A percentile compares a stretch with the other conserved stretches of the same genome.
Conservation (phyloP, 2,797 vertebrate genomes). For the Falco novaeseelandiae region DNA sequence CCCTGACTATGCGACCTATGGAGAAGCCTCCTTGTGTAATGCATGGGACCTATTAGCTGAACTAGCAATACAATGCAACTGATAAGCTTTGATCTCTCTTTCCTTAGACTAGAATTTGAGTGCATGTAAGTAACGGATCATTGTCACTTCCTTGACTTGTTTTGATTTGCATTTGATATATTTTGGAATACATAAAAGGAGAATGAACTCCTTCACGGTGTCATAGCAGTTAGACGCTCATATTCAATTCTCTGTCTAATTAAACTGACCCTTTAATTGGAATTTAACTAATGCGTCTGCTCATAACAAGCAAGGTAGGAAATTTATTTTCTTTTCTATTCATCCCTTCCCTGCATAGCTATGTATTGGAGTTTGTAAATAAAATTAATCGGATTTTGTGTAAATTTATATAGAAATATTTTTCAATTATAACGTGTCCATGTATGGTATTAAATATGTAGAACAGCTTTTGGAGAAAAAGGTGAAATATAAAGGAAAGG, state of each 20-base stretch:
- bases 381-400: not conserved
- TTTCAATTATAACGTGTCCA: not conserved
- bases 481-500: not conserved
- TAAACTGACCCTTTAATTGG: not conserved
- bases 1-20: rapidly evolving
- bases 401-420: not conserved
- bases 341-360: not conserved
- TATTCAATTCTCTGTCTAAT: not conserved
- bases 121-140: not conserved
- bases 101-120: not conserved
- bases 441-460: not conserved
- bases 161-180: not conserved
- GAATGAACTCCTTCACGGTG: not conserved
- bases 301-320: not conserved
- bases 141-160: not conserved
- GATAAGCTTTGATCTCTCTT: not conserved
- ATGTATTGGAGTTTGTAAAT: not conserved
- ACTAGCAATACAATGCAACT: not conserved
- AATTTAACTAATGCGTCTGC: not conserved
- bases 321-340: not conserved
- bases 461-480: not conserved
- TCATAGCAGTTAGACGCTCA: not conserved
- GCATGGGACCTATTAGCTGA: not conserved
- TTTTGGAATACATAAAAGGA: not conserved
- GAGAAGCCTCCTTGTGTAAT: not conserved